phyloP scores from a whole-genome alignment of 2,888 invertebrate species.

The Omphaloscelis lunosa region DNA sequence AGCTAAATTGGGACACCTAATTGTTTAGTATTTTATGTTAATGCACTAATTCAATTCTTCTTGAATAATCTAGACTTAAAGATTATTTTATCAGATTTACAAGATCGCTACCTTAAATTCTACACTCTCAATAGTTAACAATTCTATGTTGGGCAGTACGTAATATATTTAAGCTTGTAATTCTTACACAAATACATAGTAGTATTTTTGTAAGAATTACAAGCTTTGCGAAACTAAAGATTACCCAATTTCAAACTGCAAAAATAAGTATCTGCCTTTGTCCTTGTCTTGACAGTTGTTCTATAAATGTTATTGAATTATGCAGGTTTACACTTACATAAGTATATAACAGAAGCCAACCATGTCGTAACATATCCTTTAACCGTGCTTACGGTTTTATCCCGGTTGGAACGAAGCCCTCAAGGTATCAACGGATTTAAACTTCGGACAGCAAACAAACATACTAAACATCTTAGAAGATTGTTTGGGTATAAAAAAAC shows the following conservation, averaged over 20 bases:
- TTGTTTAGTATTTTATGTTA: not conserved
- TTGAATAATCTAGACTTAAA: not conserved
- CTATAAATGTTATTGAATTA: not conserved
- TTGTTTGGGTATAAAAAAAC: not conserved
- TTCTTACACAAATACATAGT: no score
- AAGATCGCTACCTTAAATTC: not conserved
- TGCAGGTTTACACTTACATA: not conserved
- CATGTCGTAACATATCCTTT: constrained; percentile 24
- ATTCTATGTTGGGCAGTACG: not conserved
- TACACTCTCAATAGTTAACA: not conserved
- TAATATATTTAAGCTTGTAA: no score
- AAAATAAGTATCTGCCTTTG: not conserved
- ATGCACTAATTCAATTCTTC: no score
- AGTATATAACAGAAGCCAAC: constrained; percentile 29
- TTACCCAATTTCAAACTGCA: not conserved
- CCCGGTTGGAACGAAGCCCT: constrained; percentile 25
- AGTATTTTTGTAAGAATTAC: not conserved
- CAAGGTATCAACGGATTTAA: constrained; percentile 41
- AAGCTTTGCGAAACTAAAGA: not conserved
- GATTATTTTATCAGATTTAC: not conserved
- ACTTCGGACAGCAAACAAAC: constrained; percentile 20
- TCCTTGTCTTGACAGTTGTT: not conserved
- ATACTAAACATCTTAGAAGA: not conserved
- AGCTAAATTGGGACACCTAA: constrained; percentile 8
- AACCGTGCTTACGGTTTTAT: constrained; percentile 30